phyloP scores from a whole-genome alignment of 2,113 vertebrate species.

The Casuarius casuarius region DNA sequence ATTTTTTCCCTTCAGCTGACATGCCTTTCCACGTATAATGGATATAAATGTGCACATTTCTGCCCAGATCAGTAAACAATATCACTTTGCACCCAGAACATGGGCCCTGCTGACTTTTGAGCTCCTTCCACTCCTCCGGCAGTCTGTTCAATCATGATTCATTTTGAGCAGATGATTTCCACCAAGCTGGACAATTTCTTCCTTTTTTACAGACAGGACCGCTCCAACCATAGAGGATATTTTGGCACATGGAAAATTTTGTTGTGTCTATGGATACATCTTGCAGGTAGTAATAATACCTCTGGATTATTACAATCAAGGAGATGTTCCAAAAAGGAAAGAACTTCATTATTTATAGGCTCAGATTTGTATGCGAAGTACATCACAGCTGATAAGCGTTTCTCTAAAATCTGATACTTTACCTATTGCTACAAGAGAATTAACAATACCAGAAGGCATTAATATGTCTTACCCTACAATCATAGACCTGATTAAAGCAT shows the following conservation, averaged over 20 bases:
- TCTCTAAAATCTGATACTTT: slow-evolving; percentile 9
- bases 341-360: slow-evolving; percentile 1
- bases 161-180: slow-evolving; percentile 42
- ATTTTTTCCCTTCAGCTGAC: background rate
- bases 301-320: background rate
- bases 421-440: background rate
- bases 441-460: background rate
- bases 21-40: background rate
- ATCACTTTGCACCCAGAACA: background rate
- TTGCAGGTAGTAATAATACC: background rate
- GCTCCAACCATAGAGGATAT: background rate
- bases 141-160: background rate
- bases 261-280: background rate
- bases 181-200: background rate
- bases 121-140: slow-evolving; percentile 11
- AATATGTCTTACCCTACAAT: background rate
- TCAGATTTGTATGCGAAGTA: slow-evolving; percentile 18
- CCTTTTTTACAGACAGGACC: background rate
- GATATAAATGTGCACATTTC: background rate
- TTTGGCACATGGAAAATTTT: background rate
- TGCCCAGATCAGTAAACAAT: background rate
- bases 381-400: background rate
- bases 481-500: background rate
- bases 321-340: slow-evolving; percentile 1
- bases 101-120: background rate